Percentiles rank a stretch among this genome's conserved stretches.
phyloP scores from a whole-genome alignment of 2,797 vertebrate species.

The Sebastes cheni region DNA sequence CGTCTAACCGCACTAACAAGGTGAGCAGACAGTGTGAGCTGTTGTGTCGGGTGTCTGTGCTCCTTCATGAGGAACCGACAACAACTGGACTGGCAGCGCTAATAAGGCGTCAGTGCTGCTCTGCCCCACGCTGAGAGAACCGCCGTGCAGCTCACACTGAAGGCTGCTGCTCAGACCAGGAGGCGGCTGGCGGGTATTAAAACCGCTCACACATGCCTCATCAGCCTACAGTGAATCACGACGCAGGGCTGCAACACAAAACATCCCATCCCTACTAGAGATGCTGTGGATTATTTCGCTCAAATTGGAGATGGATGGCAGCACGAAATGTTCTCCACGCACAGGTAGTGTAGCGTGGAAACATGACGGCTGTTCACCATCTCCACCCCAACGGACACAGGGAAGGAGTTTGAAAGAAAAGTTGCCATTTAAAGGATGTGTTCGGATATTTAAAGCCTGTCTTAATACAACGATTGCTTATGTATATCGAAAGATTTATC shows the following conservation, averaged over 20 bases:
- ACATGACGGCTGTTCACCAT: slow-evolving; percentile 22
- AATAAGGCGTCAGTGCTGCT: slow-evolving; percentile 69
- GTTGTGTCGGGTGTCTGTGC: slow-evolving; percentile 58
- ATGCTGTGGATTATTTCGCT: not conserved
- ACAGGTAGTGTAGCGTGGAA: slow-evolving; percentile 6
- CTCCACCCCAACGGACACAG: not conserved
- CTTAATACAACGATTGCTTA: not conserved
- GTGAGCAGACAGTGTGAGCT: slow-evolving; percentile 60
- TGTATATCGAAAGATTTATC: not conserved
- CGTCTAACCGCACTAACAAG: slow-evolving; percentile 68
- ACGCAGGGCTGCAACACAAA: not conserved
- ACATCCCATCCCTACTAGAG: not conserved
- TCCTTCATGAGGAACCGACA: slow-evolving; percentile 65
- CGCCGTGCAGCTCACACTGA: slow-evolving; percentile 16
- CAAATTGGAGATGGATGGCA: slow-evolving; percentile 11
- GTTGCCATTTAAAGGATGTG: not conserved
- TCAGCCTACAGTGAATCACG: not conserved
- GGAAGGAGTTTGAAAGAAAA: not conserved
- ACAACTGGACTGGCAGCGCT: slow-evolving; percentile 56
- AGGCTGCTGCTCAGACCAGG: slow-evolving; percentile 9
- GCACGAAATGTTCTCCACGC: slow-evolving; percentile 11
- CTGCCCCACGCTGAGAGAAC: slow-evolving; percentile 44
- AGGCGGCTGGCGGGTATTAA: slow-evolving; percentile 1
- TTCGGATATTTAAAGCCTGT: not conserved
- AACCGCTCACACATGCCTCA: slow-evolving; percentile 5